These are phyloP conservation scores for Theocolax elegans DNA, from an alignment of 1,140 invertebrate species.

Conservation along the genomic window DNA sequence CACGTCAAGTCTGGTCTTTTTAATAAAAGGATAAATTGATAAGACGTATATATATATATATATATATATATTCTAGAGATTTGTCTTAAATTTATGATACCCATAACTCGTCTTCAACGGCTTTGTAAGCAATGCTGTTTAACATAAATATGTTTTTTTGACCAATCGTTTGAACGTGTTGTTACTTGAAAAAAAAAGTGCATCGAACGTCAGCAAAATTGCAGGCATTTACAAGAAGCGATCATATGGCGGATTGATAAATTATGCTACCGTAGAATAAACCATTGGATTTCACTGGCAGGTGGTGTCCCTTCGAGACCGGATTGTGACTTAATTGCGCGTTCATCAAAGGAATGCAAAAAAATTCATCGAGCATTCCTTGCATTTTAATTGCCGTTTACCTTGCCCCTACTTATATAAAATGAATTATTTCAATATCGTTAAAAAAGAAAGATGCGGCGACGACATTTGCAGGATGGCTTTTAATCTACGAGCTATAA, in stretches of 20 bases:
- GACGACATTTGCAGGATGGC: not conserved
- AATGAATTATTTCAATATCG: slow-evolving; percentile 35
- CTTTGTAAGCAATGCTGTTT: too few relatives aligned
- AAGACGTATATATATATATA: too few relatives aligned
- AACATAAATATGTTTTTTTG: too few relatives aligned
- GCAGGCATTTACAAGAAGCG: not conserved
- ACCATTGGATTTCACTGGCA: slow-evolving; percentile 26
- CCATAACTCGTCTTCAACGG: too few relatives aligned
- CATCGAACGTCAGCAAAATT: slow-evolving; percentile 15
- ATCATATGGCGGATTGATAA: slow-evolving; percentile 10
- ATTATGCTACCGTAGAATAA: slow-evolving; percentile 32
- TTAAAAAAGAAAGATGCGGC: not conserved
- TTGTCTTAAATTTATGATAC: too few relatives aligned
- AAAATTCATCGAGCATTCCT: slow-evolving; percentile 33
- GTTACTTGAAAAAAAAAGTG: slow-evolving; percentile 4
- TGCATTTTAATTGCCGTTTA: slow-evolving; percentile 36
- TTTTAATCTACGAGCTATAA: slow-evolving; percentile 10
- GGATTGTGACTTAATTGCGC: slow-evolving; percentile 37
- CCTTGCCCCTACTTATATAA: not conserved
- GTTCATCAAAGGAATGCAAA: slow-evolving; percentile 28
- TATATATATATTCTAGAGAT: too few relatives aligned
- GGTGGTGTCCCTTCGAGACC: slow-evolving; percentile 25
- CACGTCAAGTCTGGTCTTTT: too few relatives aligned
- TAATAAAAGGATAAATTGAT: too few relatives aligned
- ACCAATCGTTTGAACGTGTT: too few relatives aligned